Evolutionary conservation across 2,797 vertebrate genomes (phyloP).

Genomic region (Capromys pilorides): DNA sequence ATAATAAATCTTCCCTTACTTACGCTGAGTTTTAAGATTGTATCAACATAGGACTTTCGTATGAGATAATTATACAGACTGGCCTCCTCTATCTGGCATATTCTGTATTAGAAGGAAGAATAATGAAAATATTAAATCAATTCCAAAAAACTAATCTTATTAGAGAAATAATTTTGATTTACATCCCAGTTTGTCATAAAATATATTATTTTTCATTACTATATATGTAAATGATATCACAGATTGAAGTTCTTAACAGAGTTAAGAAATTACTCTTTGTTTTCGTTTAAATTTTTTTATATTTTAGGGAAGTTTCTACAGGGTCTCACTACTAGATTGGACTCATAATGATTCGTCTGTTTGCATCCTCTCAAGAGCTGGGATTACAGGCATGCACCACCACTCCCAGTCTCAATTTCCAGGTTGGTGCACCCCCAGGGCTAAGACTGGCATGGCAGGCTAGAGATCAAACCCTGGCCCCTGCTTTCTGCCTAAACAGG

Average conservation of each 20-base stretch:
- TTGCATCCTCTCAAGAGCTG: no score
- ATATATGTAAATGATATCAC: neutral
- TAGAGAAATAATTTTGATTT: conserved; percentile 33
- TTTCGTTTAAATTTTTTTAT: no score
- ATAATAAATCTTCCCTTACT: neutral
- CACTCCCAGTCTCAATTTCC: no score
- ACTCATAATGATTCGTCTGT: no score
- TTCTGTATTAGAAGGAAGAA: conserved; percentile 36
- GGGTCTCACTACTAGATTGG: no score
- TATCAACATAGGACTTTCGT: neutral
- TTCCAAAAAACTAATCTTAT: neutral
- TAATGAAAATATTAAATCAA: conserved; percentile 36
- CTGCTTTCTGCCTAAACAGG: no score
- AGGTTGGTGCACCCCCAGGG: no score
- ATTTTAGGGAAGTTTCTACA: no score
- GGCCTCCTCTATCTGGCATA: neutral
- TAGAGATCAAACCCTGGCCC: no score
- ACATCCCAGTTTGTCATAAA: neutral
- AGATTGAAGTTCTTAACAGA: neutral
- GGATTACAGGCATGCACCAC: no score
- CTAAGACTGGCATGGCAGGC: no score
- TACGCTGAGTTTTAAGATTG: neutral
- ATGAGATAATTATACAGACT: neutral
- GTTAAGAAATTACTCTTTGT: neutral
- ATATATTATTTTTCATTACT: neutral